These are phyloP conservation scores for Drosophila leontia DNA, from an alignment of 1,140 invertebrate species.

Conservation along the genomic window DNA sequence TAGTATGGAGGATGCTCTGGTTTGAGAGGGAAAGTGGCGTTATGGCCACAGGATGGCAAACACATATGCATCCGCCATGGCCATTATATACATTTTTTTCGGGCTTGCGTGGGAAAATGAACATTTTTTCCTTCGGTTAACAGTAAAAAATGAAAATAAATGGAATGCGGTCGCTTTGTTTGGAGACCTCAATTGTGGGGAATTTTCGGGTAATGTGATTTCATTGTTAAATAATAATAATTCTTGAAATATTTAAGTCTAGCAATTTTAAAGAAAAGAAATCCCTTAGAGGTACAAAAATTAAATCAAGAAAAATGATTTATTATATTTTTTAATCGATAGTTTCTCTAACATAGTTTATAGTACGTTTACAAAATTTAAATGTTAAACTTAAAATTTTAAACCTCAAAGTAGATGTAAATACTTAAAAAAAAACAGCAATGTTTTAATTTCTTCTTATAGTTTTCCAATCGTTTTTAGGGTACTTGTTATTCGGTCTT, in stretches of 20 bases:
- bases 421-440: no score
- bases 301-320: no score
- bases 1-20: slow-evolving; percentile 10
- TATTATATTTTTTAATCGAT: no score
- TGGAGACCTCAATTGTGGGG: not conserved
- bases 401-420: no score
- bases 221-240: not conserved
- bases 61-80: slow-evolving; percentile 28
- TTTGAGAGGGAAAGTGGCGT: not conserved
- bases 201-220: slow-evolving; percentile 1
- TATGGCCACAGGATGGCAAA: slow-evolving; percentile 16
- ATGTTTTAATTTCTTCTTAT: no score
- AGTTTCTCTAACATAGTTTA: no score
- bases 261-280: no score
- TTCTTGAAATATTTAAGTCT: not conserved
- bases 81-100: slow-evolving; percentile 32
- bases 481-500: not conserved
- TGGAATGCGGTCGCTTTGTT: slow-evolving; percentile 37
- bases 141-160: slow-evolving; percentile 67
- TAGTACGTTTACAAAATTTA: no score
- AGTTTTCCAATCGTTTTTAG: not conserved
- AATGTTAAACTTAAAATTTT: no score
- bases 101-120: slow-evolving; percentile 36
- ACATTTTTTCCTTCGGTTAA: slow-evolving; percentile 43
- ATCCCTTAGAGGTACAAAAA: no score